Conservation (phyloP, 2,888 invertebrate species). For the Ophion obscuratus region DNA sequence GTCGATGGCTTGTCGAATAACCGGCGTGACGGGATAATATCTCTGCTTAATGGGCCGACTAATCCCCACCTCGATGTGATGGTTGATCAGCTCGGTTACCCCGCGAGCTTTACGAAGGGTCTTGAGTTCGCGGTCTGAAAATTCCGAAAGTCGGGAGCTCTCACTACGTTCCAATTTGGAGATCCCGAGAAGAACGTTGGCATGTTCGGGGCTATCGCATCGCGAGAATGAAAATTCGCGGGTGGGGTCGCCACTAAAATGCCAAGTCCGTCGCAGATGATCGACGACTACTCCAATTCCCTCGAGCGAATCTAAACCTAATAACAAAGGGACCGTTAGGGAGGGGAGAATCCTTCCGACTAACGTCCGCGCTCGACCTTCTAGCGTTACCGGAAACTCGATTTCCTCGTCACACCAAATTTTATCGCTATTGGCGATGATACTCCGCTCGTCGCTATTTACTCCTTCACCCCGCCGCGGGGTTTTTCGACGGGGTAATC, state of each 20-base stretch:
- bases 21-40: conserved; percentile 47
- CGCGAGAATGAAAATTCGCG: background rate
- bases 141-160: background rate
- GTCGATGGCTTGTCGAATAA: conserved; percentile 31
- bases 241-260: background rate
- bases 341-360: background rate
- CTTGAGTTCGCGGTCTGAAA: background rate
- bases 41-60: conserved; percentile 7
- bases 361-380: background rate
- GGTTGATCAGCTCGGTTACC: background rate
- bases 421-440: conserved; percentile 4
- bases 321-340: conserved; percentile 5
- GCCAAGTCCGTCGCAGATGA: conserved; percentile 3
- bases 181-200: background rate
- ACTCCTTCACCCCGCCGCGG: too few species aligned
- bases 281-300: background rate
- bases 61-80: conserved; percentile 17
- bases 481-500: background rate
- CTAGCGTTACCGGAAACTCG: conserved; percentile 35
- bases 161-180: background rate
- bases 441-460: too few species aligned
- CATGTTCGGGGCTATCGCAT: background rate
- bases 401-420: conserved; percentile 2
- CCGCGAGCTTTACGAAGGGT: background rate
- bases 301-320: conserved; percentile 4